Conservation (phyloP, 1,140 invertebrate species). For the Tetragonula clypearis region DNA sequence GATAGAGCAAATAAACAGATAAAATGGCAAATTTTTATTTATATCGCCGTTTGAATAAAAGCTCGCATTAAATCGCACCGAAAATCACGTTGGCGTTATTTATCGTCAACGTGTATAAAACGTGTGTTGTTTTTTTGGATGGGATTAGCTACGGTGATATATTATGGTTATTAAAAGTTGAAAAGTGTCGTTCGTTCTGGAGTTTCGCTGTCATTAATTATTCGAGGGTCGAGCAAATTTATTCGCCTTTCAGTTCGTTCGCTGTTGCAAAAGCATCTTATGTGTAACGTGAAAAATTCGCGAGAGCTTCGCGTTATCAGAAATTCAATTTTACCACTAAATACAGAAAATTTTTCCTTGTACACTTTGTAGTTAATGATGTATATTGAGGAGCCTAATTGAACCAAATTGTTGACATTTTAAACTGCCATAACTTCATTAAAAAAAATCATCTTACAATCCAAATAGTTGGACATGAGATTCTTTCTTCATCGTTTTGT, state of each 20-base stretch:
- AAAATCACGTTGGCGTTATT: not conserved
- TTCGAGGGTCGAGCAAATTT: not conserved
- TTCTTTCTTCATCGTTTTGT: too few relatives aligned
- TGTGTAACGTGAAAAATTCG: not conserved
- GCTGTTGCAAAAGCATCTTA: not conserved
- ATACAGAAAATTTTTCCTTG: too few relatives aligned
- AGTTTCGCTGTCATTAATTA: not conserved
- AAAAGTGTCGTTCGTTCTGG: not conserved
- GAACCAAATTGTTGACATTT: too few relatives aligned
- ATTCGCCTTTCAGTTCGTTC: not conserved
- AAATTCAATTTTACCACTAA: not conserved
- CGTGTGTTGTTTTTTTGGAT: not conserved
- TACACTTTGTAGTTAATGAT: too few relatives aligned
- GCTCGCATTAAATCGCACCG: not conserved
- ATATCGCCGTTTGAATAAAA: too few relatives aligned
- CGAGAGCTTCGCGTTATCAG: too few relatives aligned
- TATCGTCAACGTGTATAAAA: not conserved
- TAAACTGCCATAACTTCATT: too few relatives aligned
- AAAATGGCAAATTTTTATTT: too few relatives aligned
- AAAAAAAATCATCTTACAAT: too few relatives aligned
- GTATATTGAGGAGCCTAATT: too few relatives aligned
- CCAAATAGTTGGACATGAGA: too few relatives aligned
- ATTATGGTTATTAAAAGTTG: not conserved
- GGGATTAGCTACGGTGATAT: not conserved
- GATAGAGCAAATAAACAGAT: too few relatives aligned